Percentiles rank a stretch among this genome's conserved stretches.
phyloP scores from a whole-genome alignment of 1,140 invertebrate species.

The Caenorhabditis elegans region WBcel235 BX284604.4:11354001-11354500 shows the following conservation, averaged over 20 bases:
- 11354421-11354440: constrained; percentile 19
- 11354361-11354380: too few relatives aligned
- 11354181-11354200: constrained; percentile 7
- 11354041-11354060: constrained; percentile 26
- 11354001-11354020: constrained; percentile 7
- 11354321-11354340: too few relatives aligned
- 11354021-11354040: neutral
- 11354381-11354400: neutral
- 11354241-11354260: neutral
- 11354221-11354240: constrained; percentile 28
- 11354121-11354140: neutral
- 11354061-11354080: constrained; percentile 29
- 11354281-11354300: too few relatives aligned
- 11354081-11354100: neutral
- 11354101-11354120: neutral
- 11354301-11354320: too few relatives aligned
- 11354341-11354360: too few relatives aligned
- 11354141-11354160: constrained; percentile 28
- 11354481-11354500: constrained; percentile 21
- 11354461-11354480: neutral
- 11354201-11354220: constrained; percentile 2
- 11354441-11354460: constrained; percentile 21
- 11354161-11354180: constrained; percentile 30
- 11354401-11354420: neutral
- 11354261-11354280: too few relatives aligned